A percentile compares a stretch with the other conserved stretches of the same genome.
These are phyloP conservation scores for Scartelaos histophorus DNA, from an alignment of 2,113 vertebrate genomes.

Conservation along the genomic window DNA sequence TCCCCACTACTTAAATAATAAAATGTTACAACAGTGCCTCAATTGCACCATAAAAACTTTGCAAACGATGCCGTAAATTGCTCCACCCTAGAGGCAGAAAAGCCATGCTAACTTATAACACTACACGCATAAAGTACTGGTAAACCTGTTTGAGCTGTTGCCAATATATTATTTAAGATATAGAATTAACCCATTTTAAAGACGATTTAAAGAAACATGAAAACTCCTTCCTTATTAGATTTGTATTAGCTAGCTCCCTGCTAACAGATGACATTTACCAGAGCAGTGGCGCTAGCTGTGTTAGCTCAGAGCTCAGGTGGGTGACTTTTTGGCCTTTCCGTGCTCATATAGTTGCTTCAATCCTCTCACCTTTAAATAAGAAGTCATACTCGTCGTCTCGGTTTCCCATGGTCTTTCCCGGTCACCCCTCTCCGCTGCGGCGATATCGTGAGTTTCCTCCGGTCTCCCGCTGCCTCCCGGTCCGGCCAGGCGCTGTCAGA, in stretches of 20 bases:
- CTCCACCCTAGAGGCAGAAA: constrained; percentile 29
- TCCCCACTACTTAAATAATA: neutral
- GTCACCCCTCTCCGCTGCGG: constrained; percentile 9
- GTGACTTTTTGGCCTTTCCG: neutral
- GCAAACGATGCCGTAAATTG: neutral
- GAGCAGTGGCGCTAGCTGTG: constrained; percentile 16
- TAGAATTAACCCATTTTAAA: neutral
- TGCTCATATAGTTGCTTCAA: fast-evolving
- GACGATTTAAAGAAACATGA: neutral
- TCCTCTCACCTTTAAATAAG: constrained; percentile 76
- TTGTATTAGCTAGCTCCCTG: constrained; percentile 21
- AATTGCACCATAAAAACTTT: neutral
- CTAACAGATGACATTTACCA: constrained; percentile 36
- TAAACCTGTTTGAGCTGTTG: neutral
- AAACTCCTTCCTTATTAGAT: neutral
- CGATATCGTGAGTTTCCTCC: constrained; percentile 9
- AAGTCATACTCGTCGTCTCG: constrained; percentile 82
- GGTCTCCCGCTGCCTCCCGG: constrained; percentile 16
- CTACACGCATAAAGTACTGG: neutral
- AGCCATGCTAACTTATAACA: constrained; percentile 10
- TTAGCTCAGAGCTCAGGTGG: constrained; percentile 25
- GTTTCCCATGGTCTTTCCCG: constrained; percentile 71
- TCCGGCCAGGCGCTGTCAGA: neutral
- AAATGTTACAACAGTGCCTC: neutral
- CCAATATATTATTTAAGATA: neutral